Percentiles rank a stretch among this genome's conserved stretches.
Evolutionary conservation across 2,888 invertebrate species (phyloP).

Genomic region (Drosophila monieri): DNA sequence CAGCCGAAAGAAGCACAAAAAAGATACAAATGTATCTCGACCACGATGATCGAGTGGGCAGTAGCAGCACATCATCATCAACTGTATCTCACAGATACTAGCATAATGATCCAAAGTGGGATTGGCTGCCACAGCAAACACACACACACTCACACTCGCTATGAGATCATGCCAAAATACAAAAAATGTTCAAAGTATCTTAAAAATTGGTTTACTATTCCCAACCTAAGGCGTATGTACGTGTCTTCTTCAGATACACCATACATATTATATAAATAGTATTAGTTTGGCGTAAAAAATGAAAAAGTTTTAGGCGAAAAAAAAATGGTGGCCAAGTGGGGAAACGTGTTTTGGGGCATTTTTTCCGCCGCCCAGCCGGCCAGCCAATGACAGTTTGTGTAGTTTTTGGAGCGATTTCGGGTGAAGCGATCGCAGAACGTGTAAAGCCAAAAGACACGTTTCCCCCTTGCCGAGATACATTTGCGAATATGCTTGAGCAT

Average conservation of each 20-base stretch:
- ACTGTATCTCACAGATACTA: conserved; percentile 64
- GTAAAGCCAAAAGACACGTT: conserved; percentile 66
- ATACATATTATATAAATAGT: conserved; percentile 42
- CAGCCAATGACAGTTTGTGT: conserved; percentile 61
- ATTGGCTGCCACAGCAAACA: conserved; percentile 60
- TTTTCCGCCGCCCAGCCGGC: conserved; percentile 39
- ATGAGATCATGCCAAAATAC: conserved; percentile 67
- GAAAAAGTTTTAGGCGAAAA: conserved; percentile 9
- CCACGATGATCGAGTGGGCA: conserved; percentile 48
- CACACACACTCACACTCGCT: conserved; percentile 28
- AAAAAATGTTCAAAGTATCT: conserved; percentile 26
- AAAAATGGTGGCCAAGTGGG: conserved; percentile 64
- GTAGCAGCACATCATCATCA: conserved; percentile 29
- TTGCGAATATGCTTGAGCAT: conserved; percentile 8
- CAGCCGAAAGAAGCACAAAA: conserved; percentile 17
- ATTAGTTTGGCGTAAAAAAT: conserved; percentile 46
- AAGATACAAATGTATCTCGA: conserved; percentile 34
- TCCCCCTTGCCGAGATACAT: conserved; percentile 21
- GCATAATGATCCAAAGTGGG: conserved; percentile 65
- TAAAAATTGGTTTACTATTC: conserved; percentile 39
- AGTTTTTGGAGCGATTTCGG: conserved; percentile 16
- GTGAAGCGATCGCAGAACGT: conserved; percentile 45
- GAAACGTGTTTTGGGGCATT: conserved; percentile 60
- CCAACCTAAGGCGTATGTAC: conserved; percentile 64
- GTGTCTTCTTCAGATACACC: conserved; percentile 54